Conservation (phyloP, 1,140 invertebrate species). For the Drosophila virilis region DNA sequence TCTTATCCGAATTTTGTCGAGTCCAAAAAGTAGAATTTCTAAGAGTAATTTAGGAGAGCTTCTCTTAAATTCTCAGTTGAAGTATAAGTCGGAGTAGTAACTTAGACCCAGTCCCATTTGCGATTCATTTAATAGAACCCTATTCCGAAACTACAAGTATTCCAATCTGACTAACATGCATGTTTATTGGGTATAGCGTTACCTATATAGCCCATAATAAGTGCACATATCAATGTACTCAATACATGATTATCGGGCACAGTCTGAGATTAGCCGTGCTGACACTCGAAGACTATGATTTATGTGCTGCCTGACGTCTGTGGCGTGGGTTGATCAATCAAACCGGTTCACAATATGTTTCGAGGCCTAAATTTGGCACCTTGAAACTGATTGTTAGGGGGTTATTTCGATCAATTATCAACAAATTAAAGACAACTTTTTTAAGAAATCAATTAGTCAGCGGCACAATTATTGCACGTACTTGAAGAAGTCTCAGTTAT, state of each 20-base stretch:
- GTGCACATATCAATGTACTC: slow-evolving; percentile 19
- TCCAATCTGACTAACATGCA: background rate
- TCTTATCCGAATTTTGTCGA: no score
- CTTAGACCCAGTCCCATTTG: no score
- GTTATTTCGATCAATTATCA: slow-evolving; percentile 24
- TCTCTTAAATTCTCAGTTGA: no score
- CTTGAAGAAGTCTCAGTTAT: slow-evolving; percentile 30
- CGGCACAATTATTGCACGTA: slow-evolving; percentile 22
- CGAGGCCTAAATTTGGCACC: slow-evolving; percentile 25
- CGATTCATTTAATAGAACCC: no score
- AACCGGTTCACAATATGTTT: slow-evolving; percentile 24
- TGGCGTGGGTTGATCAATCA: slow-evolving; percentile 45
- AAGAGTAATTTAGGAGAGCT: no score
- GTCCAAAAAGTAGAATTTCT: no score
- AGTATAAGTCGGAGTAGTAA: no score
- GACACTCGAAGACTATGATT: slow-evolving; percentile 48
- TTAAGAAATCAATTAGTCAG: slow-evolving; percentile 23
- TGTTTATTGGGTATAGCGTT: background rate
- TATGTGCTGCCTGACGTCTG: slow-evolving; percentile 36
- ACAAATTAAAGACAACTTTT: slow-evolving; percentile 27
- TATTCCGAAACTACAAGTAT: background rate
- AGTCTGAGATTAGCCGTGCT: slow-evolving; percentile 38
- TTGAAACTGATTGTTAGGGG: slow-evolving; percentile 7
- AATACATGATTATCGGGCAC: slow-evolving; percentile 33
- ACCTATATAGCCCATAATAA: background rate